Evolutionary conservation across 1,140 invertebrate species (phyloP), one percentile per base, ranked within the genome.

Genomic region (Calycopis cecrops): DNA sequence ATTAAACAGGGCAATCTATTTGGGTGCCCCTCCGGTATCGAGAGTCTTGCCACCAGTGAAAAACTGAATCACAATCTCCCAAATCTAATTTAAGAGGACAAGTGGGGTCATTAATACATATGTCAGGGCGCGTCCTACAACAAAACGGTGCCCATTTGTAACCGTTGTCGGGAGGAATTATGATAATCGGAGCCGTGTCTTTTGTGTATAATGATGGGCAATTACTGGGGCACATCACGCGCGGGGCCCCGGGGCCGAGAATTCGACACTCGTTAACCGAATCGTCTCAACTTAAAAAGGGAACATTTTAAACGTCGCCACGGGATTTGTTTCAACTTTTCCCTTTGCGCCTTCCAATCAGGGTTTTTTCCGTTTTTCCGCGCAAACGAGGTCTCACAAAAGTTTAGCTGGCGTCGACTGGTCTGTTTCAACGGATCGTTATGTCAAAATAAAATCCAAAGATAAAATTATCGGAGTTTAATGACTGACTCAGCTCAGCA

Each of bases 191-290:
- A 77, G 73, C 71, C 79, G 78, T 79, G 80, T 84, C 83, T 81
- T 85, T 86, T 86, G 81, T 86, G 79, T 79, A 79, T 86, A 86
- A 86, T 83, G 81, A 79, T 68, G 67, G 79, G 79, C 83, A 84
- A 86, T 86, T 86, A 84, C 76, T 57, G 79, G 77, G 79, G 71
- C 70, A 77, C 73, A 73, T 74, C 69, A 59, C 68, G 61, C 58
- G 69, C 63, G 63, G 72, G 70, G 63, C 72, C 74, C 67, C 56
- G 58, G 76, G 65, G 74, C 67, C 63, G 66, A 69, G 73, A 79
- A 84, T 83, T 81, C 80, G 82, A 85, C 79, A 84, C 79, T 84
- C 82, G 79, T 85, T 85, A 85, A 75, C 71, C 73, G 71, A 82
- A 83, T 82, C 79, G 78, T 79, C 77, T 80, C 77, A 81, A 85